These are phyloP conservation scores for Anoura caudifer DNA, from an alignment of 2,113 vertebrate species.

Conservation along the genomic window DNA sequence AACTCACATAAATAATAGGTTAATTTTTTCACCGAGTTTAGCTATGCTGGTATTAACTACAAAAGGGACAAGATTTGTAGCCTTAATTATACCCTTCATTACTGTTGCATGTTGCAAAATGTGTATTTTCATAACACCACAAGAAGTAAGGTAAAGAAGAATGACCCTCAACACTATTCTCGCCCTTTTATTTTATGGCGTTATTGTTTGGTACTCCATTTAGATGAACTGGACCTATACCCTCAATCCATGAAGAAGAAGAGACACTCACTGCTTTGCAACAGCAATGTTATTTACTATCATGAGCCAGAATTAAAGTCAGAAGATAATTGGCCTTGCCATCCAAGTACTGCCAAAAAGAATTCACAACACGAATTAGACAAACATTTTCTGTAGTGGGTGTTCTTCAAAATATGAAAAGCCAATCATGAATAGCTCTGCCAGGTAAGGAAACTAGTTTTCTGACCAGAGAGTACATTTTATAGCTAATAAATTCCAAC, in stretches of 20 bases:
- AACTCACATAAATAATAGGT: neutral
- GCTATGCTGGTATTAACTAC: neutral
- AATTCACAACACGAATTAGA: neutral
- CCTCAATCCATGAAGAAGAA: neutral
- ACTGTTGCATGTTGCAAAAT: constrained; percentile 4
- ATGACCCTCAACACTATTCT: neutral
- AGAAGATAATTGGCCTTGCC: neutral
- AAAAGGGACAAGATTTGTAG: neutral
- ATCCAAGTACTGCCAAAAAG: neutral
- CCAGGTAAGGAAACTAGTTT: neutral
- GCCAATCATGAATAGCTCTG: neutral
- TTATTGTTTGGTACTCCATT: neutral
- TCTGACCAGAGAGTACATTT: neutral
- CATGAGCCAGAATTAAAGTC: neutral
- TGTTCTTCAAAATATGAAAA: neutral
- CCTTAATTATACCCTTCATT: neutral
- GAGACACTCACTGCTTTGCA: neutral
- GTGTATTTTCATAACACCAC: neutral
- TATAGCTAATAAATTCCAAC: neutral
- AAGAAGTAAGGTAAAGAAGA: neutral
- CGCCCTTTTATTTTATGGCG: neutral
- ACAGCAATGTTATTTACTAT: neutral
- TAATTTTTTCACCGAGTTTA: neutral
- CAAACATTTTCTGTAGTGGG: neutral
- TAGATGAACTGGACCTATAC: neutral